These are phyloP conservation scores for Galerucella pusilla DNA, from an alignment of 2,888 invertebrate species.

Conservation along the genomic window DNA sequence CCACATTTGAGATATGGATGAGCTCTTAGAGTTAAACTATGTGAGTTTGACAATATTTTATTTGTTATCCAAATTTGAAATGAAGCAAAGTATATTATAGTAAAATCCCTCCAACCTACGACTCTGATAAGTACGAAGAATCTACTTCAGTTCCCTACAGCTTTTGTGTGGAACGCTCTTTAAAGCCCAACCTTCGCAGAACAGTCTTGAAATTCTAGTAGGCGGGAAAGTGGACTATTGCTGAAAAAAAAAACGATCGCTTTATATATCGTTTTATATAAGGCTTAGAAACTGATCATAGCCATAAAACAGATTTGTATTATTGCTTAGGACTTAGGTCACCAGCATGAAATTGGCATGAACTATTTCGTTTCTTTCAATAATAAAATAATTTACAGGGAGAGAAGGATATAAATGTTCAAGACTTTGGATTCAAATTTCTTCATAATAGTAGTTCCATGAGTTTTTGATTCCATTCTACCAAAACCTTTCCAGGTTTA, in stretches of 20 bases:
- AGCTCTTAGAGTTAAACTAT: too few relatives aligned
- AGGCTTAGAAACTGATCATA: slow-evolving; percentile 7
- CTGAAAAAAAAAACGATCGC: slow-evolving; percentile 15
- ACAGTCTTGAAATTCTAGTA: slow-evolving; percentile 16
- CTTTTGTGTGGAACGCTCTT: slow-evolving; percentile 1
- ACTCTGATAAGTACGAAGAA: slow-evolving; percentile 5
- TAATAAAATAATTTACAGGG: too few relatives aligned
- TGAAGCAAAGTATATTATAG: not conserved
- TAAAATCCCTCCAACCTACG: slow-evolving; percentile 8
- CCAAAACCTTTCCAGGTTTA: too few relatives aligned
- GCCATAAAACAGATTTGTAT: slow-evolving; percentile 1
- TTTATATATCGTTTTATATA: slow-evolving; percentile 9
- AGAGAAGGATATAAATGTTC: too few relatives aligned
- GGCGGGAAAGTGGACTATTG: slow-evolving; percentile 13
- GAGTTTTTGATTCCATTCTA: too few relatives aligned
- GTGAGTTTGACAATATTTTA: not conserved
- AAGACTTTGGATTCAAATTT: too few relatives aligned
- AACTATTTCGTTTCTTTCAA: too few relatives aligned
- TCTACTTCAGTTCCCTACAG: slow-evolving; percentile 16
- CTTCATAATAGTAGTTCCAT: too few relatives aligned
- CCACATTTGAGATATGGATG: too few relatives aligned
- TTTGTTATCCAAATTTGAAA: not conserved
- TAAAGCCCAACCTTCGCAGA: slow-evolving; percentile 1
- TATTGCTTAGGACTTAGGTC: not conserved
- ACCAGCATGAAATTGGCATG: too few relatives aligned